These are phyloP conservation scores for Anser cygnoides DNA, from an alignment of 2,113 vertebrate genomes.

Conservation along the genomic window DNA sequence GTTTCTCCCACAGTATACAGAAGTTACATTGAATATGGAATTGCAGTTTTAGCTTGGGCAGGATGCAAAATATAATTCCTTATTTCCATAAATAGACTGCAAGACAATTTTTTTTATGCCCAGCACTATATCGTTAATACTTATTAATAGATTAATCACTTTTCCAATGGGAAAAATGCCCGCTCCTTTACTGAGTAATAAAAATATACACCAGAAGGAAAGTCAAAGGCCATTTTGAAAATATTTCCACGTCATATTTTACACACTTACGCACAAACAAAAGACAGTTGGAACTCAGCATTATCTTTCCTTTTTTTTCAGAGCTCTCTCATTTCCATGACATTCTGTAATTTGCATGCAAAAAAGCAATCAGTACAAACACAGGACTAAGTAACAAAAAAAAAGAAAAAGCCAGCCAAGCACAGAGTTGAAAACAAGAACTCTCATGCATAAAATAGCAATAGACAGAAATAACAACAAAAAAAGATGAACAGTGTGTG, in stretches of 20 bases:
- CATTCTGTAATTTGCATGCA: slow-evolving; percentile 81
- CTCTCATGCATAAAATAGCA: slow-evolving; percentile 81
- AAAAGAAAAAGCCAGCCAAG: slow-evolving; percentile 75
- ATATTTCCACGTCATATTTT: slow-evolving; percentile 71
- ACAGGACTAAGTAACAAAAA: slow-evolving; percentile 65
- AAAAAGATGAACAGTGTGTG: slow-evolving; percentile 57
- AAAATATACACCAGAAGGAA: slow-evolving; percentile 70
- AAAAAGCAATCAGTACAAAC: slow-evolving; percentile 76
- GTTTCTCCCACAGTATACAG: neutral
- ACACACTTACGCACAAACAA: slow-evolving; percentile 70
- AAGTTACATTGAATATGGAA: neutral
- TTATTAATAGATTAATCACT: slow-evolving; percentile 34
- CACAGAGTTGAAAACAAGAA: slow-evolving; percentile 74
- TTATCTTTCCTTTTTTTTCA: slow-evolving; percentile 60
- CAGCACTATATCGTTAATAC: slow-evolving; percentile 36
- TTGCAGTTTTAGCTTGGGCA: slow-evolving; percentile 27
- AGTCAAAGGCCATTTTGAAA: slow-evolving; percentile 73
- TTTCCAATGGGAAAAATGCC: slow-evolving; percentile 31
- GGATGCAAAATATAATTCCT: slow-evolving; percentile 19
- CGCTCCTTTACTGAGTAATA: neutral
- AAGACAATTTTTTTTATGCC: neutral
- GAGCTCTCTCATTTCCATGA: slow-evolving; percentile 71
- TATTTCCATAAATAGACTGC: slow-evolving; percentile 21
- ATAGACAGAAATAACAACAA: slow-evolving; percentile 58
- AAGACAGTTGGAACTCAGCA: slow-evolving; percentile 69